Conservation (phyloP, 2,888 invertebrate species). For the Bimastos eiseni region DNA sequence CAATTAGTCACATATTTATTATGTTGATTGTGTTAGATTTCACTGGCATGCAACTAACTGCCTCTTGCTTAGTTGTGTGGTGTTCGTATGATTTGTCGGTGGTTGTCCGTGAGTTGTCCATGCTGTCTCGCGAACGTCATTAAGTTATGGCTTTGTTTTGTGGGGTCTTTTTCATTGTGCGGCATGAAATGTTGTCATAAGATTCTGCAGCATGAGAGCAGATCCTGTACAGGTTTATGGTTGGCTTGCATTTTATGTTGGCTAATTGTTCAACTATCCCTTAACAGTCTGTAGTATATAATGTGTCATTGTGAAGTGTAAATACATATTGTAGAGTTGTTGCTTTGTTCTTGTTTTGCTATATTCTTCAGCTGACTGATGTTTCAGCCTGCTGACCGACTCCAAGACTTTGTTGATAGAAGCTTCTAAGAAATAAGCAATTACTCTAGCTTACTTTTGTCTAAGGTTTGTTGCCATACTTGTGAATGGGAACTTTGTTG, state of each 20-base stretch:
- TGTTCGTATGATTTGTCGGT: not conserved
- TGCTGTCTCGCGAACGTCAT: not conserved
- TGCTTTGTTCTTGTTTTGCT: not conserved
- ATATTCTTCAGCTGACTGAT: constrained; percentile 2
- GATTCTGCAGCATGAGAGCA: not conserved
- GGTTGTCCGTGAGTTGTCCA: not conserved
- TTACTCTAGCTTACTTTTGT: no score
- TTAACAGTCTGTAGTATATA: not conserved
- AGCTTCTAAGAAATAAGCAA: not conserved
- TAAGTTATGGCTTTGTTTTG: not conserved
- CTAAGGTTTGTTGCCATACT: no score
- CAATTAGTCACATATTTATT: not conserved
- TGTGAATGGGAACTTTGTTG: no score
- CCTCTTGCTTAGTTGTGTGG: not conserved
- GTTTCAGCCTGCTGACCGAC: not conserved
- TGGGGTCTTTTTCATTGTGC: not conserved
- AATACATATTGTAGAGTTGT: not conserved
- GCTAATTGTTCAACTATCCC: not conserved
- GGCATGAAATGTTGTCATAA: not conserved
- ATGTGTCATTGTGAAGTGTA: not conserved
- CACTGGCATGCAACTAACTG: not conserved
- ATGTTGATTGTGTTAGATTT: not conserved
- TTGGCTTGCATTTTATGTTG: not conserved
- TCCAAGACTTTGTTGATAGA: not conserved
- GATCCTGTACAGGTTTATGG: not conserved